These are phyloP conservation scores for Trididemnum clinides DNA, from an alignment of 23 tunicate genomes.

Conservation along the genomic window DNA sequence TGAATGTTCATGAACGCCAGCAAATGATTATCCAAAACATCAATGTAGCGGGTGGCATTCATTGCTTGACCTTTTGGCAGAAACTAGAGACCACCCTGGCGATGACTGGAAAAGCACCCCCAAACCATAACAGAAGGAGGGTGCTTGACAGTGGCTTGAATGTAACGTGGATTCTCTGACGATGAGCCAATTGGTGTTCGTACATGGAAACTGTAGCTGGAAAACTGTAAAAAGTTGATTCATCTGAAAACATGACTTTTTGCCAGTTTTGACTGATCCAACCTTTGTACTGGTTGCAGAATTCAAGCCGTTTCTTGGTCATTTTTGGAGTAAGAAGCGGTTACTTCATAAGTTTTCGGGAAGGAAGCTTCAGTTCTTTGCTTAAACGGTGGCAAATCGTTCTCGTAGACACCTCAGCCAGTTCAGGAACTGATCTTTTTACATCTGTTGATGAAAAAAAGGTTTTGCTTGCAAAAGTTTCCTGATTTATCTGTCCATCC, in stretches of 20 bases:
- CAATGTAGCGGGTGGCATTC: constrained; percentile 20
- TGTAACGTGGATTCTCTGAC: constrained; percentile 18
- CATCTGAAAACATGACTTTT: constrained; percentile 16
- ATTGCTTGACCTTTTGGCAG: constrained; percentile 27
- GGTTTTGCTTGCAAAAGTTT: constrained; percentile 30
- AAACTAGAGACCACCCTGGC: constrained; percentile 23
- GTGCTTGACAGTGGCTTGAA: constrained; percentile 33
- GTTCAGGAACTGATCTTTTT: constrained; percentile 32
- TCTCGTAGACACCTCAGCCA: constrained; percentile 27
- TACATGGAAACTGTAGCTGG: neutral
- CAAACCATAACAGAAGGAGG: constrained; percentile 32
- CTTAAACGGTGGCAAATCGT: constrained; percentile 27
- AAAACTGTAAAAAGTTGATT: constrained; percentile 1
- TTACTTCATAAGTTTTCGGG: constrained; percentile 24
- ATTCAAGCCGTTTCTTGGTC: constrained; percentile 21
- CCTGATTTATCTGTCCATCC: constrained; percentile 22
- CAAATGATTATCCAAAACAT: constrained; percentile 3
- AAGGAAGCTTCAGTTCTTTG: constrained; percentile 36
- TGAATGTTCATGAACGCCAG: constrained; percentile 31
- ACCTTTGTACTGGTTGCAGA: constrained; percentile 37
- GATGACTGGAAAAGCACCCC: constrained; percentile 33
- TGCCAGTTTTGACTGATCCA: constrained; percentile 24
- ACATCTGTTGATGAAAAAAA: constrained; percentile 7
- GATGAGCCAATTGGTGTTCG: constrained; percentile 27
- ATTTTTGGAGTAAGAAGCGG: constrained; percentile 13